These are phyloP conservation scores for Ctenopoma kingsleyae DNA, from an alignment of 2,797 vertebrate genomes.

Conservation along the genomic window DNA sequence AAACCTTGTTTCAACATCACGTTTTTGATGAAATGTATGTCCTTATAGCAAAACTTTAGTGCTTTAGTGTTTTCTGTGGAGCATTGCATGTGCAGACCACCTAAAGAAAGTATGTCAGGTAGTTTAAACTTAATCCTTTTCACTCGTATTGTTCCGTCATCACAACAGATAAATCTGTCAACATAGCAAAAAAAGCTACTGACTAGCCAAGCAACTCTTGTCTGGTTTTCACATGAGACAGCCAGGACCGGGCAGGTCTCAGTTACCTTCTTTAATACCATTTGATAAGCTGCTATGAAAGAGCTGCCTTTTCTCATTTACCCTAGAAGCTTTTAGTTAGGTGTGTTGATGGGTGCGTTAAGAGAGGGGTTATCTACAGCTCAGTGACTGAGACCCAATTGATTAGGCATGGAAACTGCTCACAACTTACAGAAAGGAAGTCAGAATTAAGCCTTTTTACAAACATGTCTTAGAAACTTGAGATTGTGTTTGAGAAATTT, in stretches of 20 bases:
- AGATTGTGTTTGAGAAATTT: slow-evolving; percentile 46
- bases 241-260: slow-evolving; percentile 74
- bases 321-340: slow-evolving; percentile 67
- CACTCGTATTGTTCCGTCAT: slow-evolving; percentile 63
- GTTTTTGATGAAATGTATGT: slow-evolving; percentile 15
- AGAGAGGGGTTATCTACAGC: slow-evolving; percentile 70
- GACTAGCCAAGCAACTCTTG: slow-evolving; percentile 57
- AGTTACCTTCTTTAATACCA: slow-evolving; percentile 69
- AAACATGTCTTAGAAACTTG: slow-evolving; percentile 35
- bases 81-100: slow-evolving; percentile 46
- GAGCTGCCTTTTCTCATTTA: slow-evolving; percentile 66
- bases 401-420: slow-evolving; percentile 62
- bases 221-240: slow-evolving; percentile 56
- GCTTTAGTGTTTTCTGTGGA: slow-evolving; percentile 34
- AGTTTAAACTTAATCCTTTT: slow-evolving; percentile 65
- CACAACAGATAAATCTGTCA: slow-evolving; percentile 80
- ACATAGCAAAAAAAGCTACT: slow-evolving; percentile 48
- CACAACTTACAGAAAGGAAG: slow-evolving; percentile 38
- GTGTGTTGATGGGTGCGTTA: slow-evolving; percentile 76
- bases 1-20: slow-evolving; percentile 11
- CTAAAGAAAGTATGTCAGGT: slow-evolving; percentile 54
- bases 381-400: slow-evolving; percentile 67
- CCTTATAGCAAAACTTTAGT: slow-evolving; percentile 18
- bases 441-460: slow-evolving; percentile 38
- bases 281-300: slow-evolving; percentile 83